Evolutionary conservation across 2,797 vertebrate genomes (phyloP).

Genomic region (Oreochromis grahami): DNA sequence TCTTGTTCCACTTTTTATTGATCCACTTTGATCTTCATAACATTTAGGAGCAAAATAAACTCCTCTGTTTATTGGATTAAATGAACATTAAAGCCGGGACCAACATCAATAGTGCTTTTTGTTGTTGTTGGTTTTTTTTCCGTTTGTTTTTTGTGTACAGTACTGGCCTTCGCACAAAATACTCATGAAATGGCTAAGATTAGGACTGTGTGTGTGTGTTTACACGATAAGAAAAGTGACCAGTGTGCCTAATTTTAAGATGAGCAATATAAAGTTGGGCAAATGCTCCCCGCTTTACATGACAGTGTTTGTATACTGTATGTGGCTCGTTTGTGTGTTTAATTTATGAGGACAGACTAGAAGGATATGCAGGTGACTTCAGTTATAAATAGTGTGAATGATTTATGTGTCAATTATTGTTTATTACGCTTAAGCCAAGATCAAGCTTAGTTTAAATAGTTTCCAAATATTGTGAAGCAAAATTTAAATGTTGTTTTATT

Average conservation of each 20-base stretch:
- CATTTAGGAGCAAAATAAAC: slow-evolving; percentile 7
- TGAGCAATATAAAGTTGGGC: neutral
- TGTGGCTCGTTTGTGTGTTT: neutral
- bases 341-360: neutral
- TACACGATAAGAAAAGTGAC: slow-evolving; percentile 32
- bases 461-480: neutral
- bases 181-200: slow-evolving; percentile 12
- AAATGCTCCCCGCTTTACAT: neutral
- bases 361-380: neutral
- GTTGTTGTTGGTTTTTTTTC: neutral
- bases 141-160: neutral
- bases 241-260: neutral
- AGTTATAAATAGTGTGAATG: neutral
- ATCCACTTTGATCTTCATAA: slow-evolving; percentile 7
- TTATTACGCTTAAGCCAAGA: neutral
- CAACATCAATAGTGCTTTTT: neutral
- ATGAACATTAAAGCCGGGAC: slow-evolving; percentile 18
- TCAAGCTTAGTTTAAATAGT: neutral
- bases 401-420: neutral
- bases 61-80: slow-evolving; percentile 11
- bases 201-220: slow-evolving; percentile 47
- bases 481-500: neutral
- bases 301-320: neutral
- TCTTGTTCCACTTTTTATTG: slow-evolving; percentile 13
- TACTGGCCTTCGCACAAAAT: slow-evolving; percentile 14